Evolutionary conservation across 1,140 invertebrate genomes (phyloP).

Genomic region (Drosophila ogumai): DNA sequence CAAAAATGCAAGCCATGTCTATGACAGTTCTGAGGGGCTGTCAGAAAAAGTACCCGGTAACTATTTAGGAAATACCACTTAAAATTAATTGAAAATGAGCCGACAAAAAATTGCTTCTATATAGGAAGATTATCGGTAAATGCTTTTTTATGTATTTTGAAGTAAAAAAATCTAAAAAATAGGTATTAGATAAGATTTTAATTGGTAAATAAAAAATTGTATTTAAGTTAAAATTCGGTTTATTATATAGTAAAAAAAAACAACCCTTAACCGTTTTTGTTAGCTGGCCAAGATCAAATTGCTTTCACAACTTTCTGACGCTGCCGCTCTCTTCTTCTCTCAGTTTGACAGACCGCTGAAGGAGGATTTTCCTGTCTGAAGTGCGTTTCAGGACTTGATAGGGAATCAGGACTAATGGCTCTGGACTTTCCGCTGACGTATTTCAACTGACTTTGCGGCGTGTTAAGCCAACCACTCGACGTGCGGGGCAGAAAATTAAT

Average conservation of each 20-base stretch:
- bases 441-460: constrained; percentile 24
- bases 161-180: background rate
- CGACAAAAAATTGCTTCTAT: background rate
- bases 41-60: constrained; percentile 28
- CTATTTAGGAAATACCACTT: constrained; percentile 38
- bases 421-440: constrained; percentile 26
- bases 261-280: background rate
- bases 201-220: background rate
- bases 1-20: constrained; percentile 43
- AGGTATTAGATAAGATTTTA: background rate
- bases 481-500: constrained; percentile 9
- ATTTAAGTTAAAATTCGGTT: background rate
- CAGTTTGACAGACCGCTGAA: constrained; percentile 21
- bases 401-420: constrained; percentile 35
- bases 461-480: constrained; percentile 27
- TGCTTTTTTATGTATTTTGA: too few relatives aligned
- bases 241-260: background rate
- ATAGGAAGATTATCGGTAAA: background rate
- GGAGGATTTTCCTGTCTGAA: constrained; percentile 22
- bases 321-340: constrained; percentile 11
- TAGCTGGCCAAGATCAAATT: background rate
- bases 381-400: constrained; percentile 6
- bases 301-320: constrained; percentile 13
- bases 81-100: constrained; percentile 18
- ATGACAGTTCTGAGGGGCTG: constrained; percentile 38